Evolutionary conservation across 1,140 invertebrate species (phyloP), one percentile per base, ranked within the genome.

Genomic region (Nebria ingens): DNA sequence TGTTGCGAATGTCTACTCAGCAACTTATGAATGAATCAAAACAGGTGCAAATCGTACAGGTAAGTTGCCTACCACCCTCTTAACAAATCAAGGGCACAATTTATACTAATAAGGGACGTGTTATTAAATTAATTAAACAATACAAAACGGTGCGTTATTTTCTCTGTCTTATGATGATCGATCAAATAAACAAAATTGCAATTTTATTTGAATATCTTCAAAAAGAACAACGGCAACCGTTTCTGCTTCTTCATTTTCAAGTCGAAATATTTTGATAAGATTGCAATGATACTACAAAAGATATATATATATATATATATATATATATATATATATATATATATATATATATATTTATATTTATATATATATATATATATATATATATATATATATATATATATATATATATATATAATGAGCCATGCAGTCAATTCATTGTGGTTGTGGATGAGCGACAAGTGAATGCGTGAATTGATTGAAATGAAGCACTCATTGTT

Each of bases 261-360:
- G 67, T 64, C 58, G 57, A 56, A 63, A 65, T 69, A 67, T 69
- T 68, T 69, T 68, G 65, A 65, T 69, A 70, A 68, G 62, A 64
- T 64, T 68, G 65, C 63, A 68, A 68, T 70, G 67, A 64, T 11
- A n/a, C n/a, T n/a, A n/a, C 15, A 45, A 45, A 17, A 45, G 9
- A 45, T 9, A 34, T n/a, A 34, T 34, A 6, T 9, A 34, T n/a
- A 34, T 34, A 34, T 6, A 34, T 9, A 34, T 34, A 34, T 9
- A 34, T 6, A 34, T n/a, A 34, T n/a, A 34, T n/a, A 34, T n/a
- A 34, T n/a, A 34, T n/a, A 34, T n/a, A 34, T n/a, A 34, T n/a
- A 34, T 6, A 6, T 34, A n/a, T n/a, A 34, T 34, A n/a, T n/a
- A 34, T 6, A 34, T 9, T 34, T 34, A 34, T 9, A 6, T 34